Conservation (phyloP, 2,797 vertebrate genomes). For the Discoglossus pictus region DNA sequence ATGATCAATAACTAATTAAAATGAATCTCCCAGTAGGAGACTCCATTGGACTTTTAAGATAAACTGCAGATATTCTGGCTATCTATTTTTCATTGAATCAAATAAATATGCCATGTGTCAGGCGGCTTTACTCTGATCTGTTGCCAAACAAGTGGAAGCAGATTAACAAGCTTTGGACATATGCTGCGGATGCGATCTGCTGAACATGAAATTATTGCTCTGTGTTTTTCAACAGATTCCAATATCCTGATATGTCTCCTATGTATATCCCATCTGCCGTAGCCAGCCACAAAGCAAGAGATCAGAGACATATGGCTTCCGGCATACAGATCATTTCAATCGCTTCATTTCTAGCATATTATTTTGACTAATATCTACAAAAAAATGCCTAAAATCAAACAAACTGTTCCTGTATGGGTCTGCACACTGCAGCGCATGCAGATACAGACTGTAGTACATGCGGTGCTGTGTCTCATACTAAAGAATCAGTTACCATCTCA, state of each 20-base stretch:
- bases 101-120: slow-evolving; percentile 5
- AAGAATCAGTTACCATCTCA: too few species aligned
- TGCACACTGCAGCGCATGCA: too few species aligned
- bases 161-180: slow-evolving; percentile 15
- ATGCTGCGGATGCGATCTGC: slow-evolving; percentile 21
- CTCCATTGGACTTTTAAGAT: too few species aligned
- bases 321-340: slow-evolving; percentile 20
- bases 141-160: slow-evolving; percentile 1
- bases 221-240: slow-evolving; percentile 18
- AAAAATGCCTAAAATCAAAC: too few species aligned
- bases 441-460: too few species aligned
- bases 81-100: too few species aligned
- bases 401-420: too few species aligned
- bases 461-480: too few species aligned
- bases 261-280: slow-evolving; percentile 32
- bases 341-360: slow-evolving; percentile 3
- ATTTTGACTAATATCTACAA: slow-evolving; percentile 22
- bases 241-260: not conserved
- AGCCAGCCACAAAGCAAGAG: slow-evolving; percentile 7
- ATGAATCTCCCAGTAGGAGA: too few species aligned
- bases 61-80: too few species aligned
- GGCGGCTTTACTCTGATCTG: slow-evolving; percentile 8
- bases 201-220: slow-evolving; percentile 7
- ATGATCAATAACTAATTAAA: too few species aligned
- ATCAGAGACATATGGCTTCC: slow-evolving; percentile 23